A percentile compares a stretch with the other conserved stretches of the same genome.
Conservation (phyloP, 2,797 vertebrate species). For the Phalloptychus januarius region DNA sequence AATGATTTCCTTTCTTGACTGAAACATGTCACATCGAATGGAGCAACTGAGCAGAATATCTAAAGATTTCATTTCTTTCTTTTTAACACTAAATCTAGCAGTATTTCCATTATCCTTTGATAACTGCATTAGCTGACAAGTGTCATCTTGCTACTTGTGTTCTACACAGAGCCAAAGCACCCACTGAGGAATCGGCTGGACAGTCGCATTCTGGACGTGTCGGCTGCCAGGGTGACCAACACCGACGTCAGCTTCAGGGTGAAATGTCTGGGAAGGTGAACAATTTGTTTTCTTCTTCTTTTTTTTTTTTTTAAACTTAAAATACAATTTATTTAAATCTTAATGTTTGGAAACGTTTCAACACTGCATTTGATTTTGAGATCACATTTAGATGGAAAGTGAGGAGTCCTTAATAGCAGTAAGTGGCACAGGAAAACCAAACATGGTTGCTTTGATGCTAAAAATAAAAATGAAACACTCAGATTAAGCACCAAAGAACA, state of each 20-base stretch:
- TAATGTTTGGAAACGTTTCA: neutral
- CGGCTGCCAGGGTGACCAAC: slow-evolving; percentile 73
- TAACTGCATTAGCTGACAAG: neutral
- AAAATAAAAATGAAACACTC: neutral
- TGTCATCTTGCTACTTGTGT: slow-evolving; percentile 13
- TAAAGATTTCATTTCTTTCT: neutral
- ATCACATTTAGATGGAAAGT: neutral
- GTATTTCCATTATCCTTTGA: neutral
- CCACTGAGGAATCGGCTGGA: slow-evolving; percentile 76
- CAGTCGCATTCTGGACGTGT: slow-evolving; percentile 78
- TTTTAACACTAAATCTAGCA: neutral
- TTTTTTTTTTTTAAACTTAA: neutral
- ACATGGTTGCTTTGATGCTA: neutral
- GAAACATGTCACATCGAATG: neutral
- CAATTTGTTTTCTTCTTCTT: neutral
- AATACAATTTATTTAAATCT: neutral
- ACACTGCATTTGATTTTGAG: neutral
- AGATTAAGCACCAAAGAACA: neutral
- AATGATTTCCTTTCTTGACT: neutral
- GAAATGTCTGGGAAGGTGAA: slow-evolving; percentile 89
- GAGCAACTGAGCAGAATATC: neutral
- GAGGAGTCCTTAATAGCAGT: neutral
- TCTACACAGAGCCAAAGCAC: slow-evolving; percentile 82
- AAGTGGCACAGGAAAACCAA: neutral
- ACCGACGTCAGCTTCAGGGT: slow-evolving; percentile 88